A percentile compares a stretch with the other conserved stretches of the same genome.
These are phyloP conservation scores for Enteromius anoplus DNA, from an alignment of 2,797 vertebrate genomes.

Conservation along the genomic window DNA sequence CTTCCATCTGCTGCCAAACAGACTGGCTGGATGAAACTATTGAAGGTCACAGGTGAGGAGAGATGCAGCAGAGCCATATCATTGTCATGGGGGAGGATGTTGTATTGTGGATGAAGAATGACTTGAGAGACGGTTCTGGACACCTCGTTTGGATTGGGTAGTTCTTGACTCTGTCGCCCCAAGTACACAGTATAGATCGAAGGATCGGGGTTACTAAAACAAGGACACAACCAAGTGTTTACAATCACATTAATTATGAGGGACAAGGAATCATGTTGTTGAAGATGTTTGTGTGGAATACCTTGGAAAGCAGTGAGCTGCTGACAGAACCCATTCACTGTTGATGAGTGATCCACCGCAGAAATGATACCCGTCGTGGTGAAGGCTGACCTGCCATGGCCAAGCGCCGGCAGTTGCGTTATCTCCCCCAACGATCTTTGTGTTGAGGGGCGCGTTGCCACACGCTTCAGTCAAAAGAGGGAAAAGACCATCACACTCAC, in stretches of 20 bases:
- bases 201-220: background rate
- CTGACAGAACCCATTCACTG: conserved; percentile 46
- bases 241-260: background rate
- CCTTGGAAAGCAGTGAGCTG: conserved; percentile 52
- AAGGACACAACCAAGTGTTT: background rate
- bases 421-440: conserved; percentile 50
- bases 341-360: conserved; percentile 60
- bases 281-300: background rate
- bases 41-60: conserved; percentile 14
- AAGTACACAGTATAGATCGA: background rate
- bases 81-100: accelerated
- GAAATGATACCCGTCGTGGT: accelerated
- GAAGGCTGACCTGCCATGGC: conserved; percentile 59
- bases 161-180: conserved; percentile 34
- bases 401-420: conserved; percentile 35
- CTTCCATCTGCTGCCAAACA: conserved; percentile 27
- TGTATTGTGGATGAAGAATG: conserved; percentile 26
- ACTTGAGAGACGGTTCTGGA: background rate
- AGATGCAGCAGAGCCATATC: conserved; percentile 49
- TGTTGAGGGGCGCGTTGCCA: conserved; percentile 40
- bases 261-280: background rate
- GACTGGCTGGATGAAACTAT: background rate
- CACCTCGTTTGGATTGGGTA: background rate
- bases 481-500: background rate
- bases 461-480: conserved; percentile 40